Evolutionary conservation across 2,888 invertebrate species (phyloP).

Genomic region (Conomelus anceps): DNA sequence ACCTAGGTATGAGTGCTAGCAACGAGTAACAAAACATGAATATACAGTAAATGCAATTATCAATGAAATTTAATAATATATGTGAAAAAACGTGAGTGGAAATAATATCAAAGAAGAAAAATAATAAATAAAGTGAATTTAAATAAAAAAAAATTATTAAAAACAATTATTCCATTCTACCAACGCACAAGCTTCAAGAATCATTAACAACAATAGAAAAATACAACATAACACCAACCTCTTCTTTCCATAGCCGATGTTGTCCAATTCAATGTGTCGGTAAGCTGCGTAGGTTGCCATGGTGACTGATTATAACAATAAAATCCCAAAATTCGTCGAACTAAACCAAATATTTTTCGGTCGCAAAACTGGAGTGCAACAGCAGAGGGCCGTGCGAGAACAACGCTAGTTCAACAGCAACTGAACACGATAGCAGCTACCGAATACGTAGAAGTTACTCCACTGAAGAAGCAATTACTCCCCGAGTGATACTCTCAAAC

Average conservation of each 20-base stretch:
- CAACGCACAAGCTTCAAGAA: not conserved
- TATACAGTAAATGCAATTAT: too few species aligned
- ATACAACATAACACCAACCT: conserved; percentile 54
- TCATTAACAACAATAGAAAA: not conserved
- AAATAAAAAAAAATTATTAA: not conserved
- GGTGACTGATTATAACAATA: conserved; percentile 34
- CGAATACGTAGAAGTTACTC: not conserved
- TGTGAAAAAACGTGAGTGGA: too few species aligned
- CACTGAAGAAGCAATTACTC: not conserved
- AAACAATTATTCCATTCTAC: not conserved
- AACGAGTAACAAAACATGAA: too few species aligned
- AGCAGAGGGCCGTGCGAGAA: not conserved
- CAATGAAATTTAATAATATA: too few species aligned
- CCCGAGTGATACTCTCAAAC: not conserved
- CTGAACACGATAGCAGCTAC: not conserved
- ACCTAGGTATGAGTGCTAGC: too few species aligned
- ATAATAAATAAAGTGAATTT: too few species aligned
- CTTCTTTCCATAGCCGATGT: conserved; percentile 88
- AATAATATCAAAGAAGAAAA: too few species aligned
- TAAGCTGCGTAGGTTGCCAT: conserved; percentile 91
- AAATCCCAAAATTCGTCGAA: not conserved
- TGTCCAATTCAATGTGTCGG: conserved; percentile 90
- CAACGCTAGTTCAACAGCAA: not conserved
- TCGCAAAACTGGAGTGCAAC: too few species aligned
- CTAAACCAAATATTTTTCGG: not conserved